Conservation (phyloP, 2,888 invertebrate species). For the Acanthacorydalis orientalis region DNA sequence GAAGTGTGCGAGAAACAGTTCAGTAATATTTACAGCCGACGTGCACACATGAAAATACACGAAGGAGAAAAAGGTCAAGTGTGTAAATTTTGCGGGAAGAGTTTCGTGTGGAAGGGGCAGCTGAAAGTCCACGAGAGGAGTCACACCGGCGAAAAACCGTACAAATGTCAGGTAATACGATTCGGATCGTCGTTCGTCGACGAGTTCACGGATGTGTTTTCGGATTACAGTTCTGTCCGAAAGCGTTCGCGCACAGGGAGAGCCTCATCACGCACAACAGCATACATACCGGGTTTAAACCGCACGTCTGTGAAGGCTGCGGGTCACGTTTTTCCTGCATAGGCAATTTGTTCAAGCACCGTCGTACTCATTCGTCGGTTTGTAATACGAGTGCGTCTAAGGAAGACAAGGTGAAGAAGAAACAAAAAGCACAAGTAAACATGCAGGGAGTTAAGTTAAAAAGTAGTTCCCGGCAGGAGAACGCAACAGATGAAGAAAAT, state of each 20-base stretch:
- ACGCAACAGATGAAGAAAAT: no score
- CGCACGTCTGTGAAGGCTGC: slow-evolving; percentile 30
- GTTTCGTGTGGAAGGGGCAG: slow-evolving; percentile 22
- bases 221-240: slow-evolving; percentile 16
- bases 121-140: slow-evolving; percentile 23
- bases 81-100: slow-evolving; percentile 22
- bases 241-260: slow-evolving; percentile 28
- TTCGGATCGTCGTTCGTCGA: background rate
- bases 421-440: no score
- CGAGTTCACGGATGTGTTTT: background rate
- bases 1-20: slow-evolving; percentile 25
- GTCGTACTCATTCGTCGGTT: slow-evolving; percentile 25
- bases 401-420: no score
- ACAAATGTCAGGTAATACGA: slow-evolving; percentile 25
- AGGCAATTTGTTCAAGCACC: slow-evolving; percentile 30
- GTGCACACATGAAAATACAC: slow-evolving; percentile 29
- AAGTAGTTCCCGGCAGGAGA: no score
- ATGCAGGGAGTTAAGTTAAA: no score
- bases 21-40: slow-evolving; percentile 26
- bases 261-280: slow-evolving; percentile 30
- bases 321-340: slow-evolving; percentile 29
- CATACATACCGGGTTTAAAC: slow-evolving; percentile 28
- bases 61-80: slow-evolving; percentile 18
- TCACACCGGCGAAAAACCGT: slow-evolving; percentile 32
- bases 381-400: slow-evolving; percentile 14